A percentile compares a stretch with the other conserved stretches of the same genome.
Evolutionary conservation across 2,113 vertebrate species (phyloP).

Genomic region (Trematomus loennbergii): DNA sequence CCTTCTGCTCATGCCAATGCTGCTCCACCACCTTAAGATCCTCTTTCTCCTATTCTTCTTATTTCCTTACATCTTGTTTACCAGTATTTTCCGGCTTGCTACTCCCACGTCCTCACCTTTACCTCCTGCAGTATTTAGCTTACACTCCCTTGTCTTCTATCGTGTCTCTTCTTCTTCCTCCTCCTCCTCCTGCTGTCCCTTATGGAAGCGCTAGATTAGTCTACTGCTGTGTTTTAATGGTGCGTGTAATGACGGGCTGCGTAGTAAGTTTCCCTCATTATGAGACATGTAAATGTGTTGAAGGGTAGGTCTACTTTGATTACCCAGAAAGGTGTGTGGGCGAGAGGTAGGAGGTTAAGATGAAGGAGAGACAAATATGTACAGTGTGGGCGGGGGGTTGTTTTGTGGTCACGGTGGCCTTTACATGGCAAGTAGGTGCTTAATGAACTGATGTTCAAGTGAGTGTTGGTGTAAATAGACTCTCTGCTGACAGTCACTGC

Average conservation of each 20-base stretch:
- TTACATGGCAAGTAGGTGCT: constrained; percentile 70
- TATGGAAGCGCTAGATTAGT: constrained; percentile 67
- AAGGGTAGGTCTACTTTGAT: constrained; percentile 67
- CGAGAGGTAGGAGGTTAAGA: constrained; percentile 43
- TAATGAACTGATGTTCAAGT: constrained; percentile 67
- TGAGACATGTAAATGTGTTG: constrained; percentile 67
- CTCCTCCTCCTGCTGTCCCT: constrained; percentile 37
- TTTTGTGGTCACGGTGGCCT: constrained; percentile 68
- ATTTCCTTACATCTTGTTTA: background rate
- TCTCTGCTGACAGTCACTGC: constrained; percentile 43
- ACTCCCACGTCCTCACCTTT: no score
- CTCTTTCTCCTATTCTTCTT: background rate
- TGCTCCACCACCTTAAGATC: background rate
- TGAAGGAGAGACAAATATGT: constrained; percentile 39
- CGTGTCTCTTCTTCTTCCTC: background rate
- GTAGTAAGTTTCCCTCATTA: constrained; percentile 52
- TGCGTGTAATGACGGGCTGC: constrained; percentile 69
- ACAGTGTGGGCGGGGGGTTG: constrained; percentile 64
- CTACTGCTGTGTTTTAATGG: constrained; percentile 76
- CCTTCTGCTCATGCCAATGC: background rate
- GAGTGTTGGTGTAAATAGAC: constrained; percentile 53
- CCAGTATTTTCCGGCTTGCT: no score
- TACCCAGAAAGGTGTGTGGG: constrained; percentile 36
- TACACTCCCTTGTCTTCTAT: constrained; percentile 35
- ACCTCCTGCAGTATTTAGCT: background rate